Evolutionary conservation across 2,113 vertebrate species (phyloP), one percentile per base, ranked within the genome.

Genomic region (Daboia siamensis): DNA sequence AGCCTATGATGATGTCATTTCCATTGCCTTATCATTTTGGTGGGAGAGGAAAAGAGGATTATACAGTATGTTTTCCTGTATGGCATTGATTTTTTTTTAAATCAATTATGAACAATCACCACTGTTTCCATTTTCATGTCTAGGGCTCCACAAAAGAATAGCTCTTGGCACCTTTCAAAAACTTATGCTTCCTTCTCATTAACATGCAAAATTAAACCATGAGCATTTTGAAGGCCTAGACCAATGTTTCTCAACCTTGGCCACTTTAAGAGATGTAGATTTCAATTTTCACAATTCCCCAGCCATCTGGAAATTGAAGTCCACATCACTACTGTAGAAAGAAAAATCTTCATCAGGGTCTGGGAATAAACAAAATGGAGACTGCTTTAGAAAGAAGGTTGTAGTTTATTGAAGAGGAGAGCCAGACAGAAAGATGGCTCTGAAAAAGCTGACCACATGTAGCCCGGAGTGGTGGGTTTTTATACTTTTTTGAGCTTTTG

Each of bases 1-100:
- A 93, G 86, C 61, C 88, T 88, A 93, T 91, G 93, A 95, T 90
- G 94, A 94, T 96, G 51, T 93, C 89, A 95, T 46, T 11, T 89
- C 92, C 55, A 85, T 87, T 94, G 39, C 15, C 23, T 89, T 94
- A 93, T 52, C 17, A 59, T 17, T 80, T 92, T 86, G 89, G 26
- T 44, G 55, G n/a, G 12, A 26, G n/a, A 44, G 11, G 46, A 55
- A 51, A 74, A 55, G 8, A 61, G 21, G 92, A 86, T 20, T 39
- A 88, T 91, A 39, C 39, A 39, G 39, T 39, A 17, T 11, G 12
- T 95, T 95, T 55, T 74, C 21, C 39, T 93, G 44, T 52, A 17
- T 91, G 91, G 94, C 86, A 90, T 96, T 91, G 93, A 11, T 5
- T 90, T 54, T 48, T 12, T 5, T 90, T 54, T 48, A 17, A 17